phyloP scores from a whole-genome alignment of 2,113 vertebrate species.

The Crotalus tigris region DNA sequence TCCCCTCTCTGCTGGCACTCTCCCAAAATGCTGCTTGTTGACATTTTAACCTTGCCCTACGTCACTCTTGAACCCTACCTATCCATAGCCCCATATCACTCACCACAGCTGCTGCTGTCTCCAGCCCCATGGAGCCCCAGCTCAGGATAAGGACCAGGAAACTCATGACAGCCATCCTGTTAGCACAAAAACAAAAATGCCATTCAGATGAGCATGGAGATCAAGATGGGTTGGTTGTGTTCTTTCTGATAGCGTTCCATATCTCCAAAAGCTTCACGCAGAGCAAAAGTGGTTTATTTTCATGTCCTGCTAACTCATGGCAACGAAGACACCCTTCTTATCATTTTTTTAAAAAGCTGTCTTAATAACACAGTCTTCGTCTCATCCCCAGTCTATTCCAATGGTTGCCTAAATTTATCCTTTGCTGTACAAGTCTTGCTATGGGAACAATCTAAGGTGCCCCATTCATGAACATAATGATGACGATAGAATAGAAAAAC shows the following conservation, averaged over 20 bases:
- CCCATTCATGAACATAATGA: background rate
- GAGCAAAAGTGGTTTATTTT: background rate
- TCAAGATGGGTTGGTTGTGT: background rate
- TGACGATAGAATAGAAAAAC: background rate
- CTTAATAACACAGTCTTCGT: background rate
- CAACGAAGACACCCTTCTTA: background rate
- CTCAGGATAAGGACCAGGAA: slow-evolving; percentile 86
- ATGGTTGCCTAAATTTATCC: background rate
- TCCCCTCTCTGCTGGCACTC: background rate
- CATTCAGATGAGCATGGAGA: background rate
- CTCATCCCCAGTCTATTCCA: background rate
- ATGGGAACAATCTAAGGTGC: background rate
- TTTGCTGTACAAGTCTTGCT: background rate
- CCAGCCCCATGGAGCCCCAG: slow-evolving; percentile 88
- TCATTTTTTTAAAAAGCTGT: background rate
- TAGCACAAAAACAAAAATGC: background rate
- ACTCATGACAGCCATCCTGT: slow-evolving; percentile 85
- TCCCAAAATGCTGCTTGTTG: background rate
- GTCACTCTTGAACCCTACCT: background rate
- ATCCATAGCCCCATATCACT: slow-evolving; percentile 55
- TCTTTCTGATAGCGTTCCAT: background rate
- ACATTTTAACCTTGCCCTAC: background rate
- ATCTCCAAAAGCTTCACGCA: background rate
- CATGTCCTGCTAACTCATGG: background rate
- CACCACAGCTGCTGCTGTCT: slow-evolving; percentile 87